phyloP scores from a whole-genome alignment of 1,140 invertebrate species.

The Phthorimaea operculella region DNA sequence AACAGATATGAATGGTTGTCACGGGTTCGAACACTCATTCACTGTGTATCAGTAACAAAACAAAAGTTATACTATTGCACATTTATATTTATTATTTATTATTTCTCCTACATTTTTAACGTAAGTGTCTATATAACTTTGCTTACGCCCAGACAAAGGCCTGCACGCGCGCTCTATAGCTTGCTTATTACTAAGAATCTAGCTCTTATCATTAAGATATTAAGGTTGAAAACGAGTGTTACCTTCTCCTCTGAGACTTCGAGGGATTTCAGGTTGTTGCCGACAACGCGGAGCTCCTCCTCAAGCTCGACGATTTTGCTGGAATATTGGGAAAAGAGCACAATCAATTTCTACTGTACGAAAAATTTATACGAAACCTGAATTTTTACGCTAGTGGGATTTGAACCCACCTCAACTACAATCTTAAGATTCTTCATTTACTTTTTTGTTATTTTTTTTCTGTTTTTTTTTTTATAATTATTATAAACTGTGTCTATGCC shows the following conservation, averaged over 20 bases:
- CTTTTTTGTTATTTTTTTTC: background rate
- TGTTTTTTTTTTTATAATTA: too few relatives aligned
- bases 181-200: too few relatives aligned
- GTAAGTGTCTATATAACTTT: too few relatives aligned
- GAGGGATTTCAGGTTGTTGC: slow-evolving; percentile 99
- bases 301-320: slow-evolving; percentile 99
- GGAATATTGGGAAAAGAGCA: slow-evolving; percentile 58
- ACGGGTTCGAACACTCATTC: too few relatives aligned
- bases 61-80: too few relatives aligned
- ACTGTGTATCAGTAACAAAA: too few relatives aligned
- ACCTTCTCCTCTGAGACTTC: slow-evolving; percentile 99
- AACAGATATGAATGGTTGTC: too few relatives aligned
- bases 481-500: too few relatives aligned
- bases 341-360: slow-evolving; percentile 38
- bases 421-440: background rate
- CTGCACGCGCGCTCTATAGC: too few relatives aligned
- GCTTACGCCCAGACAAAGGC: too few relatives aligned
- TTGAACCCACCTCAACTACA: background rate
- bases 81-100: too few relatives aligned
- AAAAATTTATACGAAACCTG: background rate
- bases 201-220: background rate
- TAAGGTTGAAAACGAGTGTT: slow-evolving; percentile 27
- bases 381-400: background rate
- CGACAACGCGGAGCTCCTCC: slow-evolving; percentile 98
- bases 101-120: too few relatives aligned